These are phyloP conservation scores for Gryllus longicercus DNA, from an alignment of 2,888 invertebrate genomes.

Conservation along the genomic window DNA sequence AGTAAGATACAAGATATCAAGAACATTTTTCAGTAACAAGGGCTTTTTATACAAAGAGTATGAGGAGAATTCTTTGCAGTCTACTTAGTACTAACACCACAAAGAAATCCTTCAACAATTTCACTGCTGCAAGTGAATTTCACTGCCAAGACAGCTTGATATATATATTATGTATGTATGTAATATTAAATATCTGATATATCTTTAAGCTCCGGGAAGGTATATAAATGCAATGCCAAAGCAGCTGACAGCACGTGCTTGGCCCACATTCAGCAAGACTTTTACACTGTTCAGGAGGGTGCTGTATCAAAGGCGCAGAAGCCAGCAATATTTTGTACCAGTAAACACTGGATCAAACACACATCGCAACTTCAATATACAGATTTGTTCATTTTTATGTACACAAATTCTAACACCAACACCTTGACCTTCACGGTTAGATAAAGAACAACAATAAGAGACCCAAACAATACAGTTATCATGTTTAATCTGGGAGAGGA, in stretches of 20 bases:
- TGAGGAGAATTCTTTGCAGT: background rate
- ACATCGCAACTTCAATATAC: too few species aligned
- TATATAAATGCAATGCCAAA: constrained; percentile 24
- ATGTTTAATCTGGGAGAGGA: too few species aligned
- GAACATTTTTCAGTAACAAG: constrained; percentile 17
- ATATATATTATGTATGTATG: constrained; percentile 6
- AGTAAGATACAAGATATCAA: background rate
- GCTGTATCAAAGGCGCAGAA: background rate
- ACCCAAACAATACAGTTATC: too few species aligned
- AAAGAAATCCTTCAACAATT: background rate
- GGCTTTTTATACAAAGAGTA: background rate
- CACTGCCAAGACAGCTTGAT: constrained; percentile 77
- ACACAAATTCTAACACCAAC: too few species aligned
- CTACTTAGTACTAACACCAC: background rate
- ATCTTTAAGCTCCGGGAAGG: constrained; percentile 30
- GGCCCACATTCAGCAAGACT: constrained; percentile 11
- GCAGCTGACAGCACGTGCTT: background rate
- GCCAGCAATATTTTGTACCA: too few species aligned
- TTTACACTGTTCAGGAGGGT: constrained; percentile 17
- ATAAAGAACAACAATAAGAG: too few species aligned
- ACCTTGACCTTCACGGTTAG: too few species aligned
- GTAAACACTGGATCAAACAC: too few species aligned
- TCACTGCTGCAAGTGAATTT: constrained; percentile 53
- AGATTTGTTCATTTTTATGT: too few species aligned
- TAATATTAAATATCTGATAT: constrained; percentile 22